Evolutionary conservation across 2,888 invertebrate species (phyloP).

Genomic region (Eudasyphora cyanicolor): DNA sequence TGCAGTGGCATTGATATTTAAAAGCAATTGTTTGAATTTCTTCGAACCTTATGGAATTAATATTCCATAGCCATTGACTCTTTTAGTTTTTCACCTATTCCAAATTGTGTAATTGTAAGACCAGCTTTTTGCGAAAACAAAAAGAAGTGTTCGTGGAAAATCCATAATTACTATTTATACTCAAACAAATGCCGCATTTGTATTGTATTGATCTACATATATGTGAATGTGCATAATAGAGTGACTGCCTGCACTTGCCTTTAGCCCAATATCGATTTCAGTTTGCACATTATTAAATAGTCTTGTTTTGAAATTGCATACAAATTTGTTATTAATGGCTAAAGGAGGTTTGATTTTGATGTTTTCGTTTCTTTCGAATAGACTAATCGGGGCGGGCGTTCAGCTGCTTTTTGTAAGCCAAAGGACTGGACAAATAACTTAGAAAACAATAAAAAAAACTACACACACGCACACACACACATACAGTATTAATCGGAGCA

Average conservation of each 20-base stretch:
- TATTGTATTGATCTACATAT: neutral
- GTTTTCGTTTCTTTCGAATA: neutral
- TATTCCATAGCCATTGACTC: neutral
- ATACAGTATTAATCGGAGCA: neutral
- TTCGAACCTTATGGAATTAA: neutral
- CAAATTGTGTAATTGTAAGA: too few species aligned
- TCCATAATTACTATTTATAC: neutral
- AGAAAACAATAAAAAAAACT: constrained; percentile 1
- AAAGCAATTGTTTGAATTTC: neutral
- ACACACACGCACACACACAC: constrained; percentile 2
- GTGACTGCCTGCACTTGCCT: too few species aligned
- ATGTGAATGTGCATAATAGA: neutral
- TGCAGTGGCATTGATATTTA: neutral
- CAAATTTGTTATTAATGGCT: neutral
- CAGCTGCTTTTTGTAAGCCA: neutral
- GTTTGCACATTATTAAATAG: too few species aligned
- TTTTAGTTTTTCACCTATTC: too few species aligned
- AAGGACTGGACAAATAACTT: neutral
- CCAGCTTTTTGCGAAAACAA: constrained; percentile 1
- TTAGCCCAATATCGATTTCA: neutral
- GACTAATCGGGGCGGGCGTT: neutral
- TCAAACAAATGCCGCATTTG: neutral
- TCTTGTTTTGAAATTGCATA: too few species aligned
- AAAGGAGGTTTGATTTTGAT: neutral
- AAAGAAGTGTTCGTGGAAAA: neutral